Conservation (phyloP, 2,888 invertebrate genomes). For the Leptothorax acervorum region DNA sequence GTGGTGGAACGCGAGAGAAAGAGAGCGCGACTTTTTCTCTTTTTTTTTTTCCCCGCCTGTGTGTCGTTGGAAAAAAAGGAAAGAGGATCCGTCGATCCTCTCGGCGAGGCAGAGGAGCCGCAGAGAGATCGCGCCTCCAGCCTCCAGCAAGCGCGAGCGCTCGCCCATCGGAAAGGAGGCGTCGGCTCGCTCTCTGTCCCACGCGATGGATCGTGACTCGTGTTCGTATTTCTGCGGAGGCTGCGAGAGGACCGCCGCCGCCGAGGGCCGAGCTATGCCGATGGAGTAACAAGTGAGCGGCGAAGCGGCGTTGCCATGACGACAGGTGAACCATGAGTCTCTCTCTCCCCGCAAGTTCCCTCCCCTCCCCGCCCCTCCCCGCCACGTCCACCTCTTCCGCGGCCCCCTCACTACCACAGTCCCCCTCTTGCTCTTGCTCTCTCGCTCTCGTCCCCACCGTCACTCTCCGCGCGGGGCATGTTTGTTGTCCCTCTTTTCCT, state of each 20-base stretch:
- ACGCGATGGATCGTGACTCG: constrained; percentile 80
- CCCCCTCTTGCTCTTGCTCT: constrained; percentile 17
- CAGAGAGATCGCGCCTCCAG: constrained; percentile 34
- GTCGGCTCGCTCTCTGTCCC: constrained; percentile 69
- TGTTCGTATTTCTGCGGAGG: constrained; percentile 80
- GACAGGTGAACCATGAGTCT: constrained; percentile 84
- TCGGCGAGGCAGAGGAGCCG: neutral
- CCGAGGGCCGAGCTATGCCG: constrained; percentile 80
- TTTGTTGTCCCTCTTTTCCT: constrained; percentile 62
- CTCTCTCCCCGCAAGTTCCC: constrained; percentile 67
- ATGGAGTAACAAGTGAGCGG: constrained; percentile 85
- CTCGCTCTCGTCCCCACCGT: constrained; percentile 21
- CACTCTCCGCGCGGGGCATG: constrained; percentile 62
- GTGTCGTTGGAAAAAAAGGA: constrained; percentile 54
- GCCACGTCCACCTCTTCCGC: constrained; percentile 32
- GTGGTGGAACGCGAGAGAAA: constrained; percentile 58
- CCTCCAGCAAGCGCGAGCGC: constrained; percentile 20
- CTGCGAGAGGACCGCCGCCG: constrained; percentile 78
- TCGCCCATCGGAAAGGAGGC: constrained; percentile 55
- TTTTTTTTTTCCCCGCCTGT: constrained; percentile 1
- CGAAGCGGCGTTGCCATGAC: constrained; percentile 85
- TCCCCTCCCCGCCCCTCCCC: neutral
- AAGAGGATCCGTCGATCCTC: constrained; percentile 60
- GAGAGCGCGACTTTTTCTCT: constrained; percentile 22
- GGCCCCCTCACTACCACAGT: constrained; percentile 5